Conservation (phyloP, 2,797 vertebrate genomes). For the Xenopus petersii region DNA sequence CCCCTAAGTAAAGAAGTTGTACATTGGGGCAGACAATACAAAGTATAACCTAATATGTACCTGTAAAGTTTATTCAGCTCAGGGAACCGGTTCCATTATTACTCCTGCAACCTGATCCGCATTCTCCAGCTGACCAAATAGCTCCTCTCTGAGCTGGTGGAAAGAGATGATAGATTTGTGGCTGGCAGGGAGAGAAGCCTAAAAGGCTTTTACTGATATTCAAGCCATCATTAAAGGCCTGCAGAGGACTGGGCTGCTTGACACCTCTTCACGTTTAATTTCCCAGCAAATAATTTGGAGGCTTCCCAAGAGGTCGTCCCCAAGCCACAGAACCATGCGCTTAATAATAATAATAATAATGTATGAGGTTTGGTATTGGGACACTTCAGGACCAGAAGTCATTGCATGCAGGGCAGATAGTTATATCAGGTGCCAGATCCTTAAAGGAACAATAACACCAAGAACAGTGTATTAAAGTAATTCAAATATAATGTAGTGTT, state of each 20-base stretch:
- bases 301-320: constrained; percentile 93
- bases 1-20: no score
- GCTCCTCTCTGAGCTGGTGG: constrained; percentile 89
- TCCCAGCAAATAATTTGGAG: constrained; percentile 90
- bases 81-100: constrained; percentile 84
- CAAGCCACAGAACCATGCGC: constrained; percentile 86
- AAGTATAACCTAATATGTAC: no score
- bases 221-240: constrained; percentile 76
- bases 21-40: no score
- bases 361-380: no score
- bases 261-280: constrained; percentile 85
- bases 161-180: constrained; percentile 96
- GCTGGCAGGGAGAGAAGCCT: constrained; percentile 79
- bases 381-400: no score
- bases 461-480: no score
- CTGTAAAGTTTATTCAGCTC: constrained; percentile 94
- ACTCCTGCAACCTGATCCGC: constrained; percentile 86
- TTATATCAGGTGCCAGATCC: no score
- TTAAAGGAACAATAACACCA: no score
- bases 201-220: constrained; percentile 78
- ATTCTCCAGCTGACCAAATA: constrained; percentile 86
- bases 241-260: constrained; percentile 74
- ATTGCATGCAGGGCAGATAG: no score
- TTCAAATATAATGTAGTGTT: no score
- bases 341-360: no score